Evolutionary conservation across 2,888 invertebrate species (phyloP).

Genomic region (Eutolmus rufibarbis): DNA sequence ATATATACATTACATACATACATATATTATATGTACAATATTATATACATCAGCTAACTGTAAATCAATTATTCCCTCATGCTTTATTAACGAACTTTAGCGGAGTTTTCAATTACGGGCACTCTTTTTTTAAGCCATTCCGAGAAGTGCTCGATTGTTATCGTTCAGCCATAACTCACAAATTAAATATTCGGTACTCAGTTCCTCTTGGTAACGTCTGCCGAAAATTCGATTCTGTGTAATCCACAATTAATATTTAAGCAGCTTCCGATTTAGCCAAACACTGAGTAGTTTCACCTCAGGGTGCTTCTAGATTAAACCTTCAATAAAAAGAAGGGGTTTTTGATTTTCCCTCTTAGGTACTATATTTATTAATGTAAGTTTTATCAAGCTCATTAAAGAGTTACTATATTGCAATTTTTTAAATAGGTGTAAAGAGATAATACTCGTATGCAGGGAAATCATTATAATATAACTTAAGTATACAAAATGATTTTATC

Average conservation of each 20-base stretch:
- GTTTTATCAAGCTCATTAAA: no score
- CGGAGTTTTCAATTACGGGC: neutral
- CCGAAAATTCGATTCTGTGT: neutral
- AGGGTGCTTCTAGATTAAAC: neutral
- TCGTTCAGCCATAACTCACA: neutral
- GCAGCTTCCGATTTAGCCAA: neutral
- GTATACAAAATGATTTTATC: no score
- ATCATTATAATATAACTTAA: no score
- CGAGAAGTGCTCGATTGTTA: neutral
- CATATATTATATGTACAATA: neutral
- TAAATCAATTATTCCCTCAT: neutral
- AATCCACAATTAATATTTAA: neutral
- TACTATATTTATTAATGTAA: no score
- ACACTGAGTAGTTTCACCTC: neutral
- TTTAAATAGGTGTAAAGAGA: no score
- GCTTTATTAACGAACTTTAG: neutral
- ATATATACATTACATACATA: neutral
- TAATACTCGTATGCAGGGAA: no score
- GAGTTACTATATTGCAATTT: no score
- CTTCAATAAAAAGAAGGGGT: neutral
- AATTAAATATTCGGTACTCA: neutral
- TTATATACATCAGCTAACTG: neutral
- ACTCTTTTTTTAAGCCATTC: neutral
- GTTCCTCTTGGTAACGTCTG: neutral
- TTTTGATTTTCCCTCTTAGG: neutral